A percentile compares a stretch with the other conserved stretches of the same genome.
These are phyloP conservation scores for Spongilla lacustris DNA, from an alignment of 37 sponge, comb jelly and placozoan genomes.

Conservation along the genomic window DNA sequence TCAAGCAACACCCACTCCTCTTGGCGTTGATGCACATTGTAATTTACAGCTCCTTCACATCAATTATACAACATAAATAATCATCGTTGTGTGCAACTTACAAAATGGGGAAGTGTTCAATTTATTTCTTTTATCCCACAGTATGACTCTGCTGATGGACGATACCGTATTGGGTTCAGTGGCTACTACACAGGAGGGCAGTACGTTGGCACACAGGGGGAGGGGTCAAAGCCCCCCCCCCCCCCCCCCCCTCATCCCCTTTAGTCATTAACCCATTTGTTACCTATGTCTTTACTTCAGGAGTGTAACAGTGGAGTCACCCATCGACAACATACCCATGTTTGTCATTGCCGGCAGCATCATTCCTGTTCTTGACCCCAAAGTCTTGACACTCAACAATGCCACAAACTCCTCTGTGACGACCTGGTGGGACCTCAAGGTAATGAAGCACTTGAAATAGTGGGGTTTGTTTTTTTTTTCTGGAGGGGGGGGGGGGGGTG, in stretches of 20 bases:
- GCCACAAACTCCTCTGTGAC: conserved; percentile 50
- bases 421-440: conserved; percentile 43
- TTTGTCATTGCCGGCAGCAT: conserved; percentile 59
- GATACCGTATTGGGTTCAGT: conserved; percentile 61
- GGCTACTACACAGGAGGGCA: conserved; percentile 34
- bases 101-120: too few relatives aligned
- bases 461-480: background rate
- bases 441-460: background rate
- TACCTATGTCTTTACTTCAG: background rate
- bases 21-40: too few relatives aligned
- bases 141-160: conserved; percentile 60
- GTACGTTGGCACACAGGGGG: conserved; percentile 26
- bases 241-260: too few relatives aligned
- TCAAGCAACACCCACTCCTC: too few relatives aligned
- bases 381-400: conserved; percentile 61
- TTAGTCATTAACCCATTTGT: too few relatives aligned
- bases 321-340: conserved; percentile 43
- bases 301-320: conserved; percentile 23
- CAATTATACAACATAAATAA: too few relatives aligned
- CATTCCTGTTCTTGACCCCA: conserved; percentile 47
- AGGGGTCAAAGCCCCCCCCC: too few relatives aligned
- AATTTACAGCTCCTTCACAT: too few relatives aligned
- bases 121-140: background rate
- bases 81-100: too few relatives aligned
- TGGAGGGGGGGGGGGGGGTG: background rate